phyloP scores from a whole-genome alignment of 2,888 invertebrate species.

The Pinctada fucata region DNA sequence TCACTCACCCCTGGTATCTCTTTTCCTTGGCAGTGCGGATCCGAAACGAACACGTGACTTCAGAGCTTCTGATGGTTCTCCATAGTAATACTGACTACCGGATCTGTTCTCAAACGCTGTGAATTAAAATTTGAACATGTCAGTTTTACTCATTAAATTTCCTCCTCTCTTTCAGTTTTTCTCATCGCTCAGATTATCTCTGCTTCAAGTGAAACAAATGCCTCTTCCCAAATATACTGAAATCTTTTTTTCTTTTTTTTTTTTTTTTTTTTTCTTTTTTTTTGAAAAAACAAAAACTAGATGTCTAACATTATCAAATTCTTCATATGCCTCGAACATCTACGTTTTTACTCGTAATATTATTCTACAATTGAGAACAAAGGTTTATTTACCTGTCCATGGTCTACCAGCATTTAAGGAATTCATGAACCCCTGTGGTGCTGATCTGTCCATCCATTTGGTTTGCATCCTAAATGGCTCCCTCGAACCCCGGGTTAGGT shows the following conservation, averaged over 20 bases:
- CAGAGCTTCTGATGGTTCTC: constrained; percentile 37
- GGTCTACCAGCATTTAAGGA: constrained; percentile 24
- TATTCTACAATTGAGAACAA: too few species aligned
- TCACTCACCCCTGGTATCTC: constrained; percentile 55
- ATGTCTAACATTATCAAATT: too few species aligned
- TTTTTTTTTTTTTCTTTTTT: too few species aligned
- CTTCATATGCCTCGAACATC: too few species aligned
- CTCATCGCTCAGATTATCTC: too few species aligned
- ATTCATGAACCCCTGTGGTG: constrained; percentile 44
- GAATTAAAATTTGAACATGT: background rate
- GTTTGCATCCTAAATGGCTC: constrained; percentile 64
- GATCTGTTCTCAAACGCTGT: constrained; percentile 13
- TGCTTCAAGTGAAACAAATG: too few species aligned
- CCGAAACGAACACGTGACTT: constrained; percentile 60
- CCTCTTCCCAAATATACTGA: too few species aligned
- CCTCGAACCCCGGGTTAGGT: constrained; percentile 66
- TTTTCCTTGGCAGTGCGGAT: constrained; percentile 49
- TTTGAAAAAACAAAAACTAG: too few species aligned
- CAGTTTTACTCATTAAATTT: too few species aligned
- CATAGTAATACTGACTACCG: constrained; percentile 6
- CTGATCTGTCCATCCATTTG: constrained; percentile 60
- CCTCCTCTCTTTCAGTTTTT: too few species aligned
- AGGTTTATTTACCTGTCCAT: constrained; percentile 30
- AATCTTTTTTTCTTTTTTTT: too few species aligned
- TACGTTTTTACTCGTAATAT: too few species aligned